Base-by-base conservation (phyloP, 2,113 vertebrate genomes). In the Solea senegalensis region DNA sequence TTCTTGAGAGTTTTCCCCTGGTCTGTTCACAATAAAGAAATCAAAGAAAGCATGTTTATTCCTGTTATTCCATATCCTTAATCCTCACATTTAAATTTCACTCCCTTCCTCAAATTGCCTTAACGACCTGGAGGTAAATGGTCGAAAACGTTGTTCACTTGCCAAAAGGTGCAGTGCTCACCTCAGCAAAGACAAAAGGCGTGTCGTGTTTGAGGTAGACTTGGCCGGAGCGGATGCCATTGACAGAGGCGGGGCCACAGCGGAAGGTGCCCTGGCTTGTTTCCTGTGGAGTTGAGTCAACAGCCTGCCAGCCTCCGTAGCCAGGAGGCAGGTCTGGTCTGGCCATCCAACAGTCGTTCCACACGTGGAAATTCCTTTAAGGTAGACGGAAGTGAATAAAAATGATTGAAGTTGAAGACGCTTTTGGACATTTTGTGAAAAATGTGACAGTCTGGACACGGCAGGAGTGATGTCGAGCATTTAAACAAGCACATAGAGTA, bases 271-370 rank as follows among this genome's bases (percentile, higher is more conserved):
- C 96, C 68, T 95, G 95, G 76, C 96, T 97, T 9, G 95, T 97
- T 82, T 97, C 96, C 83, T 97, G 96, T n/a, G 91, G 94, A 8
- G 90, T 94, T 67, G 95, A 89, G 82, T 96, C 92, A 44, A 97
- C 81, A 10, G 95, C 94, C 88, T 97, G 96, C 96, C 97, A 98
- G 64, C 96, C 96, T 0, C 89, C 94, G 53, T 94, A 87, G 5
- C 91, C 90, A 2, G 82, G 82, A 7, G 70, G 95, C 63, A 98
- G 89, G 88, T 98, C 96, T 0, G 95, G 94, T 58, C 96, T 92
- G 15, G 94, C 95, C 96, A 97, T 96, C 96, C 96, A 98, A 82
- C 96, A 97, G 72, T 97, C 96, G 2, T 96, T 97, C 96, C 96
- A 98, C 2, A 97, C 96, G 0, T 98, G 96, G 88, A 97, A 98